Evolutionary conservation across 2,797 vertebrate species (phyloP).

Genomic region (Apogon hyalosoma): DNA sequence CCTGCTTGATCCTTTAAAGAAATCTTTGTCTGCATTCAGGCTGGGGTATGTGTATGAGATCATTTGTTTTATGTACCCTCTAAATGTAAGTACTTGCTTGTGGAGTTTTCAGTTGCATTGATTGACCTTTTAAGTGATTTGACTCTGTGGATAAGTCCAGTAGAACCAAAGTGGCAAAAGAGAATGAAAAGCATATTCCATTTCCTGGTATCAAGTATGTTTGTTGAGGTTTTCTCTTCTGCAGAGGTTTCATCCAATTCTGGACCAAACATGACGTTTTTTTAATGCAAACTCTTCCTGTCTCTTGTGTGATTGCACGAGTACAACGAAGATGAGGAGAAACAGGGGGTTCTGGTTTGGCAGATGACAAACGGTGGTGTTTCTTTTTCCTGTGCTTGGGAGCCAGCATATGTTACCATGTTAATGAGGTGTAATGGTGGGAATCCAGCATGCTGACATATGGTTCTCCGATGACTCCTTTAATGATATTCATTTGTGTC

Average conservation of each 20-base stretch:
- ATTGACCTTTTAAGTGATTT: conserved; percentile 12
- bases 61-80: conserved; percentile 5
- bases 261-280: not conserved
- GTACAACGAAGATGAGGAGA: conserved; percentile 64
- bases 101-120: not conserved
- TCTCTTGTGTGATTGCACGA: conserved; percentile 14
- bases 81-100: not conserved
- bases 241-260: not conserved
- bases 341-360: conserved; percentile 68
- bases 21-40: not conserved
- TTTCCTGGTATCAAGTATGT: not conserved
- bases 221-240: not conserved
- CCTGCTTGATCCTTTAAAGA: conserved; percentile 40
- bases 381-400: conserved; percentile 80
- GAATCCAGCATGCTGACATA: conserved; percentile 84
- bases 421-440: conserved; percentile 86
- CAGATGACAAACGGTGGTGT: conserved; percentile 77
- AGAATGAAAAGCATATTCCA: not conserved
- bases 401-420: conserved; percentile 85
- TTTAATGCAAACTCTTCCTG: not conserved
- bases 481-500: conserved; percentile 84
- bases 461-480: conserved; percentile 84
- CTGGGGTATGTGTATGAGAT: conserved; percentile 22
- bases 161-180: not conserved
- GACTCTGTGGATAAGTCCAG: not conserved